phyloP scores from a whole-genome alignment of 2,888 invertebrate species.

The Eubasilissa splendida region DNA sequence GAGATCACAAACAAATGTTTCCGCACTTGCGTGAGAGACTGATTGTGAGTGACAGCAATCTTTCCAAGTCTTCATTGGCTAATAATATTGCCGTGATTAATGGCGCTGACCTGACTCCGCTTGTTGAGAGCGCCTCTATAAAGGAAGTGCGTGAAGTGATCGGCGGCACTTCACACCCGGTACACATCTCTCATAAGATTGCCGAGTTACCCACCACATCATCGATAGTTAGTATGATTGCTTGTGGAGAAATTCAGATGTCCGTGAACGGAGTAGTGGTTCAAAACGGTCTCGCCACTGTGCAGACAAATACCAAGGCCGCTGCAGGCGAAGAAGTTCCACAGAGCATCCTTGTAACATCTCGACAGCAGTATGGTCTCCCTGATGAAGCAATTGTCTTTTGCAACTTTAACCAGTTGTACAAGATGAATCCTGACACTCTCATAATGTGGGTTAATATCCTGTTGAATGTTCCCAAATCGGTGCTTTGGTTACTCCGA shows the following conservation, averaged over 20 bases:
- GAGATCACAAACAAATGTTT: slow-evolving; percentile 99
- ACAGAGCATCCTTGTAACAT: slow-evolving; percentile 92
- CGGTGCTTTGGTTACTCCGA: slow-evolving; percentile 93
- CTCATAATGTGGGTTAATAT: slow-evolving; percentile 96
- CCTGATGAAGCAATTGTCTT: slow-evolving; percentile 97
- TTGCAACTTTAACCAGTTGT: slow-evolving; percentile 99
- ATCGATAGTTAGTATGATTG: slow-evolving; percentile 95
- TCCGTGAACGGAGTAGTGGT: slow-evolving; percentile 90
- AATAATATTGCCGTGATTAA: slow-evolving; percentile 94
- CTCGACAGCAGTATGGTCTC: slow-evolving; percentile 93
- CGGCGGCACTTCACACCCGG: slow-evolving; percentile 75
- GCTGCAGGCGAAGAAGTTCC: slow-evolving; percentile 97
- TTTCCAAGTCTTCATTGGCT: slow-evolving; percentile 72
- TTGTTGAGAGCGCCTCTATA: slow-evolving; percentile 91
- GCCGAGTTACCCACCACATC: slow-evolving; percentile 95
- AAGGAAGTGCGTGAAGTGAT: slow-evolving; percentile 90
- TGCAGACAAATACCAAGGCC: slow-evolving; percentile 92
- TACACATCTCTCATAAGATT: slow-evolving; percentile 94
- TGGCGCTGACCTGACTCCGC: slow-evolving; percentile 91
- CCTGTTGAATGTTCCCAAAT: slow-evolving; percentile 92
- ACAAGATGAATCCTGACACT: slow-evolving; percentile 97
- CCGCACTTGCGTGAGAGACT: slow-evolving; percentile 92
- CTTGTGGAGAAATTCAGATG: slow-evolving; percentile 87
- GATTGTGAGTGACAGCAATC: slow-evolving; percentile 81
- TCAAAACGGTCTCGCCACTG: slow-evolving; percentile 96